Conservation (phyloP, 2,113 vertebrate genomes). For the Strix uralensis region DNA sequence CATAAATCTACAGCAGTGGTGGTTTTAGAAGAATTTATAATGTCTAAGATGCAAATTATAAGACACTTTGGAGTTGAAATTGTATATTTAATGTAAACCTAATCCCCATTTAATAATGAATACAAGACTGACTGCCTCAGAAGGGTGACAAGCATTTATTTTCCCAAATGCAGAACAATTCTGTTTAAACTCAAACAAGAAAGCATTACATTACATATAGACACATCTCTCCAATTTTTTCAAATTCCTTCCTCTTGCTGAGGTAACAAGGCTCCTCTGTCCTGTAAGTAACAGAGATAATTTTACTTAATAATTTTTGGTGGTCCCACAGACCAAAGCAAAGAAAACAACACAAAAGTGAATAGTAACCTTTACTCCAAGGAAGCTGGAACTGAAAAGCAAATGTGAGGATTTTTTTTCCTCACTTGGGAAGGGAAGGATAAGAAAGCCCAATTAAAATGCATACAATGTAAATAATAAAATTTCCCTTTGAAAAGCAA, state of each 20-base stretch:
- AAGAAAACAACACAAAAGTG: not conserved
- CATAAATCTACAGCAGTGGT: not conserved
- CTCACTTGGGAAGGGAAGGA: not conserved
- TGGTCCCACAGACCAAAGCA: not conserved
- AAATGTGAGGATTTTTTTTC: not conserved
- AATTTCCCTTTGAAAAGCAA: not conserved
- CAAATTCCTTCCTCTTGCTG: not conserved
- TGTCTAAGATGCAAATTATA: not conserved
- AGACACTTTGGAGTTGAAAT: not conserved
- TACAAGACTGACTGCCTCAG: not conserved
- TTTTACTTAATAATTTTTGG: not conserved
- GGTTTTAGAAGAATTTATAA: not conserved
- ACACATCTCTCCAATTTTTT: not conserved
- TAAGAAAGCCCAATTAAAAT: not conserved
- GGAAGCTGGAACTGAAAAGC: not conserved
- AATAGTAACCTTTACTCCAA: not conserved
- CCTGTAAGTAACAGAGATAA: not conserved
- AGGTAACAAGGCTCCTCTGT: not conserved
- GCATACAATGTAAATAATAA: not conserved
- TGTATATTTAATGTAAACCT: not conserved
- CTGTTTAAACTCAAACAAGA: not conserved
- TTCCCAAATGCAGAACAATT: not conserved
- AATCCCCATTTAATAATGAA: not conserved
- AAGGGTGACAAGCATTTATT: not conserved
- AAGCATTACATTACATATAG: not conserved